A percentile compares a stretch with the other conserved stretches of the same genome.
Evolutionary conservation across 2,888 invertebrate species (phyloP).

Genomic region (Griposia aprilina): DNA sequence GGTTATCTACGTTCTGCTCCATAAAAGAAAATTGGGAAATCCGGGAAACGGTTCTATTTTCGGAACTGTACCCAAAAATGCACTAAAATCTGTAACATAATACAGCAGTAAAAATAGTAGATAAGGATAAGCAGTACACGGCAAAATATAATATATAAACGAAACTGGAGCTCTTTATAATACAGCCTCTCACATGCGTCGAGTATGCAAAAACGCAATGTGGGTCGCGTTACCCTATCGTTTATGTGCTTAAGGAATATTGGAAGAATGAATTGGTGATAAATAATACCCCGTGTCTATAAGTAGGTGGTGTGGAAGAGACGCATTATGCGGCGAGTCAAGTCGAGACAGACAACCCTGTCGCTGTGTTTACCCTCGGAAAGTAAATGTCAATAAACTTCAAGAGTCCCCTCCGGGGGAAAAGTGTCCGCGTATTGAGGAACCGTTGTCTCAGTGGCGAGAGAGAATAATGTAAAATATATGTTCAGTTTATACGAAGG

Average conservation of each 20-base stretch:
- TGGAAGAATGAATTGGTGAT: conserved; percentile 72
- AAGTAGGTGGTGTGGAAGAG: conserved; percentile 54
- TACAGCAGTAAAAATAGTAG: conserved; percentile 48
- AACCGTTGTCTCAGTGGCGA: conserved; percentile 78
- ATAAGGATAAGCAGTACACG: conserved; percentile 50
- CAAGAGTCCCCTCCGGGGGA: conserved; percentile 82
- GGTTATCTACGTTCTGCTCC: conserved; percentile 28
- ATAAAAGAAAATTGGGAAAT: conserved; percentile 56
- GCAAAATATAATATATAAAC: conserved; percentile 22
- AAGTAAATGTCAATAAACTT: conserved; percentile 90
- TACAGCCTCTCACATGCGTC: conserved; percentile 30
- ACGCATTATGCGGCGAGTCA: conserved; percentile 68
- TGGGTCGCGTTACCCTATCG: conserved; percentile 43
- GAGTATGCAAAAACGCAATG: conserved; percentile 53
- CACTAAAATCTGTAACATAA: conserved; percentile 54
- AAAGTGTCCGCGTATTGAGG: conserved; percentile 80
- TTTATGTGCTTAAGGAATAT: conserved; percentile 58
- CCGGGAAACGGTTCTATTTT: conserved; percentile 44
- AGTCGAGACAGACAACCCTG: conserved; percentile 80
- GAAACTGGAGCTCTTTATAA: conserved; percentile 41
- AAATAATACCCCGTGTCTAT: conserved; percentile 71
- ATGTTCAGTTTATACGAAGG: conserved; percentile 61
- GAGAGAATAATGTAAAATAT: conserved; percentile 71
- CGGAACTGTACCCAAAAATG: conserved; percentile 35
- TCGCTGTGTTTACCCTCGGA: conserved; percentile 85